Percentiles rank a stretch among this genome's conserved stretches.
phyloP scores from a whole-genome alignment of 2,888 invertebrate genomes.

The Apoderus coryli region DNA sequence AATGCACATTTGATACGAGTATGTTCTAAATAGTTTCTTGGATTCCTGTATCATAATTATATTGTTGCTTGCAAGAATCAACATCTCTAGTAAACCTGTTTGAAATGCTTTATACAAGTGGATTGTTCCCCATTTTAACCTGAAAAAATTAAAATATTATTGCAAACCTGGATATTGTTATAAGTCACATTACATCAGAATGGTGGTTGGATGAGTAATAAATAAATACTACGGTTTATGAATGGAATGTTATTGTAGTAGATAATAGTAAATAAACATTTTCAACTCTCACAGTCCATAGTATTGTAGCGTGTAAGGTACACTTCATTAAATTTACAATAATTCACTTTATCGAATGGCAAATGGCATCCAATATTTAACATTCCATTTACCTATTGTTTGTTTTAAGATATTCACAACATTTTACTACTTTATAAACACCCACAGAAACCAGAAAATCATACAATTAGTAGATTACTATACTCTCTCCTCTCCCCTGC shows the following conservation, averaged over 20 bases:
- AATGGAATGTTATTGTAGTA: constrained; percentile 29
- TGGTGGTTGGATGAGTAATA: constrained; percentile 12
- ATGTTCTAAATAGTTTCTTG: constrained; percentile 21
- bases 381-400: constrained; percentile 24
- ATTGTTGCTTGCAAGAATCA: too few species aligned
- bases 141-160: too few species aligned
- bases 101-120: too few species aligned
- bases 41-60: too few species aligned
- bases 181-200: too few species aligned
- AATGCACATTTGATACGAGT: too few species aligned
- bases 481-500: constrained; percentile 18
- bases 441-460: constrained; percentile 29
- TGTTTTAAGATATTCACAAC: constrained; percentile 26
- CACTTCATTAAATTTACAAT: constrained; percentile 12
- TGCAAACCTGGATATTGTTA: too few species aligned
- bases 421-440: constrained; percentile 28
- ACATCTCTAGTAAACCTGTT: too few species aligned
- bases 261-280: constrained; percentile 32
- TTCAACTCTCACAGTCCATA: too few species aligned
- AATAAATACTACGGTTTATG: constrained; percentile 26
- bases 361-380: constrained; percentile 10
- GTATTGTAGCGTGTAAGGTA: constrained; percentile 6
- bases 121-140: too few species aligned
- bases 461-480: constrained; percentile 21
- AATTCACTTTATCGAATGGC: constrained; percentile 4